A percentile compares a stretch with the other conserved stretches of the same genome.
phyloP scores from a whole-genome alignment of 2,888 invertebrate species.

The Iphiclides podalirius region DNA sequence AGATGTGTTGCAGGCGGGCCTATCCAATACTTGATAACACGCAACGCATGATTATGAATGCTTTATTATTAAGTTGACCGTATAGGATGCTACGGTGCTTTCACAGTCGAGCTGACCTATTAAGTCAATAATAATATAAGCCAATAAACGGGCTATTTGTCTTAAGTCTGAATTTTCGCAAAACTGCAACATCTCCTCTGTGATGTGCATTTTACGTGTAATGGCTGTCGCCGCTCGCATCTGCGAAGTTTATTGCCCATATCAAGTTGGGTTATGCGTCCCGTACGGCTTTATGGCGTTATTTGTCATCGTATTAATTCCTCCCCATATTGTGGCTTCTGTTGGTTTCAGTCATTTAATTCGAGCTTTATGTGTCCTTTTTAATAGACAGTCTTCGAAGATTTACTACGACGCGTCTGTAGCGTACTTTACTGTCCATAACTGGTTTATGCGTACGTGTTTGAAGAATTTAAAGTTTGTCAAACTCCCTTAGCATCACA shows the following conservation, averaged over 20 bases:
- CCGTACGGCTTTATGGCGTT: slow-evolving; percentile 33
- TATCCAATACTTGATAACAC: too few relatives aligned
- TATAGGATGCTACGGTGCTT: too few relatives aligned
- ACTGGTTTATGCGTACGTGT: too few relatives aligned
- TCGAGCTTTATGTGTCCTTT: slow-evolving; percentile 2
- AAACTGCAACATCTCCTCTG: slow-evolving; percentile 38
- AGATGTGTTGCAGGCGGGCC: too few relatives aligned
- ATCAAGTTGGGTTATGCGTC: slow-evolving; percentile 58
- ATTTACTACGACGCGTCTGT: not conserved
- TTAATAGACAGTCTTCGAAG: not conserved
- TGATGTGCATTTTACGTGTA: slow-evolving; percentile 56
- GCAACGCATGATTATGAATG: too few relatives aligned
- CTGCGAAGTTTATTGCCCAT: slow-evolving; percentile 71
- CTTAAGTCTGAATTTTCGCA: too few relatives aligned
- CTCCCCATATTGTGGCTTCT: slow-evolving; percentile 27
- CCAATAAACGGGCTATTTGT: too few relatives aligned
- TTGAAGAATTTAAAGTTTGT: too few relatives aligned
- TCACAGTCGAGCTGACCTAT: too few relatives aligned
- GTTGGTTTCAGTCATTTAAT: slow-evolving; percentile 10
- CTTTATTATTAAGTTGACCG: too few relatives aligned
- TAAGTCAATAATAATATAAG: too few relatives aligned
- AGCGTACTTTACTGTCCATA: not conserved
- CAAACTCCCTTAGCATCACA: too few relatives aligned
- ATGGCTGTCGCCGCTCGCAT: slow-evolving; percentile 62
- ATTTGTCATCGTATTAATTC: slow-evolving; percentile 39